These are phyloP conservation scores for Pipistrellus pipistrellus DNA, from an alignment of 2,797 vertebrate species.

Conservation along the genomic window DNA sequence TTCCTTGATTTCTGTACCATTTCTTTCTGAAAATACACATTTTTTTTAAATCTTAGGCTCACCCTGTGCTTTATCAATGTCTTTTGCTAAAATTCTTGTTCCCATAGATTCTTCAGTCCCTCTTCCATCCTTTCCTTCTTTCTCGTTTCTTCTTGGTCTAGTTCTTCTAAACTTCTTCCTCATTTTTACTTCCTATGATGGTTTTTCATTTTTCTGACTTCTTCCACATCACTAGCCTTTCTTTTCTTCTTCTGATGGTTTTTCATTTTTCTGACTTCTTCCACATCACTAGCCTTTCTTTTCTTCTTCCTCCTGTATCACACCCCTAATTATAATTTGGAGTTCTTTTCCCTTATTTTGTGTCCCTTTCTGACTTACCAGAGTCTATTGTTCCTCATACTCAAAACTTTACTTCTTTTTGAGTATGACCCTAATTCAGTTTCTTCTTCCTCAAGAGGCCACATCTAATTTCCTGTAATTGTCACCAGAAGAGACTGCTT, in stretches of 20 bases:
- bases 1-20: neutral
- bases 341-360: neutral
- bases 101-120: neutral
- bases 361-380: neutral
- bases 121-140: neutral
- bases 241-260: too few species aligned
- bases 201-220: neutral
- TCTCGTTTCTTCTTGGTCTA: neutral
- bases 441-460: neutral
- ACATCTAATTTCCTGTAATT: neutral
- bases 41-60: neutral
- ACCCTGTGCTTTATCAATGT: neutral
- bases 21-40: constrained; percentile 5
- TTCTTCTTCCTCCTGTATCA: neutral
- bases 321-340: neutral
- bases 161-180: neutral
- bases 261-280: neutral
- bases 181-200: neutral
- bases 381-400: neutral
- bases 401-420: neutral
- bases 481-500: neutral
- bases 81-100: constrained; percentile 11
- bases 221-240: neutral
- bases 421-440: neutral
- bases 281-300: too few species aligned